Conservation (phyloP, 2,888 invertebrate species). For the Ophion slaviceki region DNA sequence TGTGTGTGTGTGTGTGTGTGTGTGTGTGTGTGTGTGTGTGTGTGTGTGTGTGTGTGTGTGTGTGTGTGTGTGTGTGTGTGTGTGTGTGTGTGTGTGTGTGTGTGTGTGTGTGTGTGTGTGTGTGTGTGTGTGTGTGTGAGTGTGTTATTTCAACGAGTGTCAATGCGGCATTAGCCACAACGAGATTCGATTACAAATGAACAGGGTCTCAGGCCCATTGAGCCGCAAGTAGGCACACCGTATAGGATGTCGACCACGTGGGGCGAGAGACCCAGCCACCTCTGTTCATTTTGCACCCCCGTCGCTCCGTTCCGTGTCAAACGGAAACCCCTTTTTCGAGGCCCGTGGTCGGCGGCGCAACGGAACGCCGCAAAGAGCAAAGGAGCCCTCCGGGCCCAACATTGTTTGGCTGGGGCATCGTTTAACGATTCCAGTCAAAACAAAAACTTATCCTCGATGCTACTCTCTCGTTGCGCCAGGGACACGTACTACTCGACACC, state of each 20-base stretch:
- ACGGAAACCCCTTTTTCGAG: conserved; percentile 14
- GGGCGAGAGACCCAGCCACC: neutral
- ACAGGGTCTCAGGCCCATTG: neutral
- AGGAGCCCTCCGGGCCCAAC: conserved; percentile 27
- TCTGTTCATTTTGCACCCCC: neutral
- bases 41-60: no score
- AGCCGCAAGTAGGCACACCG: neutral
- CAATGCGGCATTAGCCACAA: conserved; percentile 18
- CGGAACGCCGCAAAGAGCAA: conserved; percentile 34
- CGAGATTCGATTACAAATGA: conserved; percentile 40
- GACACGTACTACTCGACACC: neutral
- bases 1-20: no score
- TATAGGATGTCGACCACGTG: conserved; percentile 41
- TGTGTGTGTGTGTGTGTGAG: no score
- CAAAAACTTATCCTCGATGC: conserved; percentile 30
- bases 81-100: no score
- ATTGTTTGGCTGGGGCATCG: conserved; percentile 58
- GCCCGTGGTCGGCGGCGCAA: conserved; percentile 28
- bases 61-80: no score
- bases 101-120: no score
- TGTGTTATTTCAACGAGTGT: neutral
- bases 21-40: no score
- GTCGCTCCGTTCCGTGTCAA: no score
- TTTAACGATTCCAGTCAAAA: conserved; percentile 64
- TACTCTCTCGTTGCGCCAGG: conserved; percentile 1